A percentile compares a stretch with the other conserved stretches of the same genome.
Evolutionary conservation across 2,888 invertebrate genomes (phyloP).

Genomic region (Oasisia sp.): DNA sequence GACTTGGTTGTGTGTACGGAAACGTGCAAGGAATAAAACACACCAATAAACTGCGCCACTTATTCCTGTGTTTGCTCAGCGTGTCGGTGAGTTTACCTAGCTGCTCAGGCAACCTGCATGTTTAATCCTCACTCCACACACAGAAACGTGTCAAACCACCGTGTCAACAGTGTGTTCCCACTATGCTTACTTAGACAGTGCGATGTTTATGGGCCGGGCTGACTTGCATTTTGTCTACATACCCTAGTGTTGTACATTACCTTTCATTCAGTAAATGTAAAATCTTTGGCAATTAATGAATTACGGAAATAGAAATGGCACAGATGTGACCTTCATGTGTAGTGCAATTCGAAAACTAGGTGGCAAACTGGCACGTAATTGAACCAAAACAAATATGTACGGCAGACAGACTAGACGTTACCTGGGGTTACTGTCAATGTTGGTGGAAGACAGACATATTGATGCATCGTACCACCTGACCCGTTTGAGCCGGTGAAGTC

Average conservation of each 20-base stretch:
- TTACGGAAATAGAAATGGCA: background rate
- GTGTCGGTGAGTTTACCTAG: background rate
- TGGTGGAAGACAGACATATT: background rate
- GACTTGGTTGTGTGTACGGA: background rate
- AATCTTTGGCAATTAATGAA: background rate
- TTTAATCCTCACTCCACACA: background rate
- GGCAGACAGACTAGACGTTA: background rate
- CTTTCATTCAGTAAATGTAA: background rate
- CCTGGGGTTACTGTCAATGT: background rate
- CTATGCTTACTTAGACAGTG: background rate
- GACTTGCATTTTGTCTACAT: background rate
- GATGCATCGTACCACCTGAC: background rate
- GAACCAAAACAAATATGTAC: conserved; percentile 5
- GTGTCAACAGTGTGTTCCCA: background rate
- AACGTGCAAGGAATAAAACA: background rate
- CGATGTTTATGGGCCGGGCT: background rate
- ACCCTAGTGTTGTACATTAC: background rate
- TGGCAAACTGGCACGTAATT: background rate
- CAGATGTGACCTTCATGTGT: background rate
- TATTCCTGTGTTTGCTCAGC: background rate
- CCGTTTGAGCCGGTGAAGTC: background rate
- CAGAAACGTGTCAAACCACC: background rate
- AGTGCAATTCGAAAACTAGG: background rate
- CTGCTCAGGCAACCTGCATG: background rate
- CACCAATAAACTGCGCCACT: background rate